Evolutionary conservation across 2,797 vertebrate species (phyloP).

Genomic region (Catamblyrhynchus diadema): DNA sequence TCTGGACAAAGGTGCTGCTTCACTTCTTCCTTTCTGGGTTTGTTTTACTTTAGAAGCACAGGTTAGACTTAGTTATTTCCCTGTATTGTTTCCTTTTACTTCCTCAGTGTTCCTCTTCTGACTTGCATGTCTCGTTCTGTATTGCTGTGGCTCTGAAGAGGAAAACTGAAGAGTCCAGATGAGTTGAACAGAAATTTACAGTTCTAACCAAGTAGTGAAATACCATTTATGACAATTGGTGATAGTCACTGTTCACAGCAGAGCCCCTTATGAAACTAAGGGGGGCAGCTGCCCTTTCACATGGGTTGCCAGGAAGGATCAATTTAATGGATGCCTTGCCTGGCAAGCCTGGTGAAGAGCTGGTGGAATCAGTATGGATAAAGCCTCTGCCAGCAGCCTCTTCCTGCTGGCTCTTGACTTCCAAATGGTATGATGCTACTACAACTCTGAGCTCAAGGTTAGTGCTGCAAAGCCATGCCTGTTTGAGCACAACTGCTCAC

Average conservation of each 20-base stretch:
- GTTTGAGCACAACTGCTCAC: neutral
- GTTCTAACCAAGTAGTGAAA: constrained; percentile 31
- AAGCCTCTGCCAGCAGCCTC: neutral
- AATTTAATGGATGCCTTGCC: neutral
- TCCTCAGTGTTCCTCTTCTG: constrained; percentile 70
- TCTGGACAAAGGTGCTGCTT: constrained; percentile 67
- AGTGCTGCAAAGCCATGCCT: constrained; percentile 26
- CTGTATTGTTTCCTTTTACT: constrained; percentile 52
- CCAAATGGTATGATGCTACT: neutral
- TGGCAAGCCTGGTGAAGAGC: neutral
- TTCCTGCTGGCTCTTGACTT: neutral
- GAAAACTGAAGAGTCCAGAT: constrained; percentile 58
- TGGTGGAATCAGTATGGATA: neutral
- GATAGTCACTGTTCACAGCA: neutral
- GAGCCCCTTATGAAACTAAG: neutral
- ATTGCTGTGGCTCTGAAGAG: constrained; percentile 73
- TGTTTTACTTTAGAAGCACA: constrained; percentile 62
- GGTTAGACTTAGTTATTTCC: constrained; percentile 55
- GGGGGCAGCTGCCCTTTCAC: neutral
- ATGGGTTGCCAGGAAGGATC: neutral
- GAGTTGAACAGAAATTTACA: neutral
- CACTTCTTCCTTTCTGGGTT: constrained; percentile 49
- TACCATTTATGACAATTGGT: constrained; percentile 26
- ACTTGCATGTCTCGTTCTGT: constrained; percentile 77
- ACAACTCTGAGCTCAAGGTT: neutral